Base-by-base conservation (phyloP, 2,797 vertebrate genomes). In the Arnoldichthys spilopterus region DNA sequence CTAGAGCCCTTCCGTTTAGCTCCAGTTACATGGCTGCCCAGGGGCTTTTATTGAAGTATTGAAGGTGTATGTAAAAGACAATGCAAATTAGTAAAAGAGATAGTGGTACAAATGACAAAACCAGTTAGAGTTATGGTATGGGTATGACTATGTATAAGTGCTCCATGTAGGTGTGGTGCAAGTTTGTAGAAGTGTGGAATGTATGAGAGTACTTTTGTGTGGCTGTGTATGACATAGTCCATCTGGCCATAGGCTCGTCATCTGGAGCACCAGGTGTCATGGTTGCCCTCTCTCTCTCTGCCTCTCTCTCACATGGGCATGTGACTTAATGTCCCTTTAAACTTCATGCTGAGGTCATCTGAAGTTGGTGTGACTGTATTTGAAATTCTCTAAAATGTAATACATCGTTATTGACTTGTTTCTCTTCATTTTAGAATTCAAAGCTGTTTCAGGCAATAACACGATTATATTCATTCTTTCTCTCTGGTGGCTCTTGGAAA, bases 231-330 rank as follows among this genome's bases (percentile, higher is more conserved):
- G 89, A 90, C 86, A 78, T 82, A 86, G 89, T 93, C 92, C 93
- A 93, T 93, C 92, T 93, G 92, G 91, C 88, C 83, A 80, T 87
- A 73, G 89, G 85, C 87, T 86, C 88, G 91, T 94, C 93, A 94
- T 93, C 93, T 94, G 93, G 91, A 92, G 91, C 88, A 89, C 92
- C 92, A 94, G 93, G 93, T 94, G 93, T 93, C 90, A 90, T 84
- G 51, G 86, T 89, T 86, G 82, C 83, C 79, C 74, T 83, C 79
- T 82, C 72, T 82, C 74, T 76, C 74, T 63, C 66, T 59, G n/a
- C n/a, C 72, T 56, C 64, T 56, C 76, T 72, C 68, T 68, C 66
- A 85, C 85, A 86, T 77, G 84, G 59, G 82, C 45, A 72, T 72
- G 76, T 73, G 81, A 51, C 51, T 71, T 89, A 87, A 90, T 84